Conservation (phyloP, 2,888 invertebrate genomes). For the Cheilosia vernalis region DNA sequence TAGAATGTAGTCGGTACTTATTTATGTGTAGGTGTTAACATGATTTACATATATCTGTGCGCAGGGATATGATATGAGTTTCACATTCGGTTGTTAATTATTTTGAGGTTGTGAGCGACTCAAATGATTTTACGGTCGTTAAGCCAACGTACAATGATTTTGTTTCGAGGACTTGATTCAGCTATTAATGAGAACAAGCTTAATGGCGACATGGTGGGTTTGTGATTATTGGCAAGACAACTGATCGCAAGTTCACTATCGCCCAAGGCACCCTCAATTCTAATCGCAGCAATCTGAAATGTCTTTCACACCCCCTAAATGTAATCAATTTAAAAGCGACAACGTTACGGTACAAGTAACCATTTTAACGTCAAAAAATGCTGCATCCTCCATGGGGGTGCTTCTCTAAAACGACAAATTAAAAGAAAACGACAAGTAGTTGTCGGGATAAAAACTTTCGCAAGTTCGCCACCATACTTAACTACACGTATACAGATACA, state of each 20-base stretch:
- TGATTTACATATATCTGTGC: slow-evolving; percentile 54
- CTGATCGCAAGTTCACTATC: no score
- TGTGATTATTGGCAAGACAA: no score
- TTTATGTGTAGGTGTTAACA: slow-evolving; percentile 63
- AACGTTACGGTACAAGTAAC: not conserved
- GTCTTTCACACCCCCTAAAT: no score
- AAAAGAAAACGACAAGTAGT: not conserved
- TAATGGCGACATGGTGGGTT: no score
- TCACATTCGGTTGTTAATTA: slow-evolving; percentile 27
- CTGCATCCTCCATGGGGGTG: not conserved
- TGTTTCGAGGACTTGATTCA: not conserved
- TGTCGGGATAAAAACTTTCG: slow-evolving; percentile 12
- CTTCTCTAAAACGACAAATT: not conserved
- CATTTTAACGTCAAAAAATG: not conserved
- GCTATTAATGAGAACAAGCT: not conserved
- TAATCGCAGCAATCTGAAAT: no score
- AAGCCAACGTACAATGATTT: slow-evolving; percentile 24
- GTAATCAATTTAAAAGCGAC: no score
- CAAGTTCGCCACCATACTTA: slow-evolving; percentile 36
- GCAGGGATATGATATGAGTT: slow-evolving; percentile 27
- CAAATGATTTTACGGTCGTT: slow-evolving; percentile 17
- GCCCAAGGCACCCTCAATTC: no score
- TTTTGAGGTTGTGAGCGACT: slow-evolving; percentile 21
- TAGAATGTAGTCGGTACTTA: slow-evolving; percentile 63
- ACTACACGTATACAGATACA: slow-evolving; percentile 28